Percentiles rank a stretch among this genome's conserved stretches.
phyloP scores from a whole-genome alignment of 2,888 invertebrate species.

The Lithophane leautieri region DNA sequence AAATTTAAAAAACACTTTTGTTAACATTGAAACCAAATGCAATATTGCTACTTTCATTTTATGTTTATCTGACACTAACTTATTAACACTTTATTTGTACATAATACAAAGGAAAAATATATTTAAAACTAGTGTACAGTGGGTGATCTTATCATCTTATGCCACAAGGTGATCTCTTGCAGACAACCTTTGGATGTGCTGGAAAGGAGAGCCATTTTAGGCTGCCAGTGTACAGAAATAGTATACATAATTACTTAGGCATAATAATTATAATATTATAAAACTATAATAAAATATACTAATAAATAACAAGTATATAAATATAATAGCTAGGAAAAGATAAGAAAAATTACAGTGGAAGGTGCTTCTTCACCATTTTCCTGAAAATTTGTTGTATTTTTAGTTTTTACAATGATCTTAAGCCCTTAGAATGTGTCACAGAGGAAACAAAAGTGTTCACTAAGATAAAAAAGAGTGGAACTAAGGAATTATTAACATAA shows the following conservation, averaged over 20 bases:
- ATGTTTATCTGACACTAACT: no score
- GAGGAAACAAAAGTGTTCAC: background rate
- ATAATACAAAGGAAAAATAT: background rate
- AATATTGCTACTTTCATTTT: background rate
- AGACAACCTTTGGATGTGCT: background rate
- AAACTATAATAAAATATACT: background rate
- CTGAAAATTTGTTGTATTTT: background rate
- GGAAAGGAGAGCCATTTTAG: background rate
- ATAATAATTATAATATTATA: no score
- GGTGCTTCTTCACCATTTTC: background rate
- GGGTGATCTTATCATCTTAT: background rate
- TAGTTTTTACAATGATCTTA: background rate
- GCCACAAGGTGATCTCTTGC: background rate
- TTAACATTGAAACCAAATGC: background rate
- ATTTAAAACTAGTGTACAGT: background rate
- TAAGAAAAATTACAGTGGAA: background rate
- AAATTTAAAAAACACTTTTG: background rate
- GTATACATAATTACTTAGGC: background rate
- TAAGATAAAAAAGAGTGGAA: background rate
- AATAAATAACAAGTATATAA: background rate
- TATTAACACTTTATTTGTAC: background rate
- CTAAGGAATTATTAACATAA: background rate
- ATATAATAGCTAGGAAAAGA: background rate
- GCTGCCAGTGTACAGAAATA: background rate
- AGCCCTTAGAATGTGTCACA: background rate